Base-by-base conservation (phyloP, 35 echinoderm and acorn worm genomes). In the Acanthaster planci region DNA sequence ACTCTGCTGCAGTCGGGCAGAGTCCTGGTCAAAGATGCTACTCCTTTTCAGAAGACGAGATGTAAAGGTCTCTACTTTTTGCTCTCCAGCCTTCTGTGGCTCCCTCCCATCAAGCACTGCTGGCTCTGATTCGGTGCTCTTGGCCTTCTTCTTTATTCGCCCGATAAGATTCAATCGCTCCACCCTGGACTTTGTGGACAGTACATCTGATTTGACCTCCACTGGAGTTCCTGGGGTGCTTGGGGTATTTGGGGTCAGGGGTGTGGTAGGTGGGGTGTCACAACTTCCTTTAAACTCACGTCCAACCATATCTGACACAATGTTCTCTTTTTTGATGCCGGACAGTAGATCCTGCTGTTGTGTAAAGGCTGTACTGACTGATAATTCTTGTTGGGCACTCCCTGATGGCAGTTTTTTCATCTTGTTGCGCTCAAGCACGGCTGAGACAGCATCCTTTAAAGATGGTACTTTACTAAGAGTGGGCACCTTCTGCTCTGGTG, bases 1-100 rank as follows among this genome's bases (percentile, higher is more conserved):
- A 86, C 82, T 94, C 27, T 94, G 89, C 56, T 86, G 68, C 10
- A 94, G 67, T 4, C 92, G 76, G 19, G 92, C 96, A 19, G 77
- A 59, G 40, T 99, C 96, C 55, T 91, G 92, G 85, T 90, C 87
- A 85, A 99, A 99, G n/a, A 99, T 99, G 79, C 92, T 99, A 39
- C 77, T 90, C 83, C 96, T 79, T 54, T 80, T 95, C 6, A 82
- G 38, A 47, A 87, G 22, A 86, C 72, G 54, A 37, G 67, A 38
- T 55, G 52, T 37, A 72, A 72, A 72, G 23, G 64, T 88, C 82
- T 84, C 87, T 78, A 67, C 78, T 77, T 81, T 51, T 34, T 19
- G 76, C 14, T 87, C 85, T 67, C 50, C 54, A 38, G 51, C 29
- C 14, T 76, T 60, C 16, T n/a, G 59, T 37, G 79, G 86, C 29